Conservation (phyloP, 2,113 vertebrate genomes). For the Thalassarche chlororhynchos region DNA sequence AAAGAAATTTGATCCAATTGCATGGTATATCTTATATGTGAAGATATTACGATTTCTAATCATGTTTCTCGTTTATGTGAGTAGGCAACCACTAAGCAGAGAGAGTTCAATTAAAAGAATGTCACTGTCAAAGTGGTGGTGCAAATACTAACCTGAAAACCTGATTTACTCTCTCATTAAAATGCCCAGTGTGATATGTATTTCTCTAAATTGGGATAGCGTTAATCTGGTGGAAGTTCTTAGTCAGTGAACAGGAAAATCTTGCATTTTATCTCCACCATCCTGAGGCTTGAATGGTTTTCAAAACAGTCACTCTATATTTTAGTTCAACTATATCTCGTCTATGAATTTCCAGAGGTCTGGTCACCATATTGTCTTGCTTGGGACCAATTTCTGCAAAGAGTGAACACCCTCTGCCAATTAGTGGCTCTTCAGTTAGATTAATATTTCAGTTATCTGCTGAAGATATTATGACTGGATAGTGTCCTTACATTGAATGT, state of each 20-base stretch:
- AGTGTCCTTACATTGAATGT: background rate
- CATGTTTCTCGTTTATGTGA: background rate
- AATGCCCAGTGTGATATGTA: background rate
- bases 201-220: background rate
- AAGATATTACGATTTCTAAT: background rate
- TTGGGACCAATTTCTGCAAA: background rate
- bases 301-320: background rate
- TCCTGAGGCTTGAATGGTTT: background rate
- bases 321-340: background rate
- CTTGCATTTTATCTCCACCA: background rate
- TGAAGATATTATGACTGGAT: background rate
- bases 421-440: background rate
- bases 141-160: background rate
- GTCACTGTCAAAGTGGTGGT: background rate
- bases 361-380: background rate
- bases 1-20: background rate
- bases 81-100: background rate
- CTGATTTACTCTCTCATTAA: background rate
- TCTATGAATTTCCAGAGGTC: background rate
- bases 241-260: background rate
- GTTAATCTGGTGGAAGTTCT: background rate
- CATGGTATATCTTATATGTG: background rate
- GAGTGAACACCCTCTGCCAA: background rate
- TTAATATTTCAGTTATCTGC: background rate
- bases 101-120: background rate